A percentile compares a stretch with the other conserved stretches of the same genome.
phyloP scores from a whole-genome alignment of 1,140 invertebrate genomes.

The Nasonia longicornis region DNA sequence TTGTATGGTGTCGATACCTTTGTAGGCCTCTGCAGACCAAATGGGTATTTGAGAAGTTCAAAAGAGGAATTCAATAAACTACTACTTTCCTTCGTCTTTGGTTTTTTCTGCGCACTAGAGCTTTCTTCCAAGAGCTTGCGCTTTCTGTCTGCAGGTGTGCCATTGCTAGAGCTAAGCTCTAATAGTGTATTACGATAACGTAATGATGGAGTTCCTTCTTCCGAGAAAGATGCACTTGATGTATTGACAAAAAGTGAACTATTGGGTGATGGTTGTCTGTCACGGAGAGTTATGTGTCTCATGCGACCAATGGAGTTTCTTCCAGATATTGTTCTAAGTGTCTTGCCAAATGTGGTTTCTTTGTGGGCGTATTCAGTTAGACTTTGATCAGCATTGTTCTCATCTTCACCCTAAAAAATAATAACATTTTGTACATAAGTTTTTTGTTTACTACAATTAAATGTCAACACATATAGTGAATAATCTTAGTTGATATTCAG shows the following conservation, averaged over 20 bases:
- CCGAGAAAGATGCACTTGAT: constrained; percentile 51
- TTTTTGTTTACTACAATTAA: not conserved
- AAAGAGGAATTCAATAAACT: constrained; percentile 56
- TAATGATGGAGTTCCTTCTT: constrained; percentile 48
- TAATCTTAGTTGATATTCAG: not conserved
- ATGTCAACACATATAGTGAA: not conserved
- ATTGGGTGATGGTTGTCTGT: constrained; percentile 58
- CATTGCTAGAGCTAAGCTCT: constrained; percentile 50
- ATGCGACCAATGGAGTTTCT: constrained; percentile 56
- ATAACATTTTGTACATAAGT: not conserved
- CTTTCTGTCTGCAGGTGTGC: constrained; percentile 54
- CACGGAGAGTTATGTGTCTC: constrained; percentile 56
- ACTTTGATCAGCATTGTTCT: constrained; percentile 44
- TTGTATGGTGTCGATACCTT: constrained; percentile 58
- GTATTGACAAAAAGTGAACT: constrained; percentile 61
- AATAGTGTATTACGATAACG: constrained; percentile 49
- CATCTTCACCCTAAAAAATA: constrained; percentile 45
- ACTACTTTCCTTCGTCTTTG: constrained; percentile 51
- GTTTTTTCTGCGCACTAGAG: constrained; percentile 51
- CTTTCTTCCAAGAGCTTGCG: constrained; percentile 52
- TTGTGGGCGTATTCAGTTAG: constrained; percentile 40
- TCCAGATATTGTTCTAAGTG: constrained; percentile 59
- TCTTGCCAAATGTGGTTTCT: constrained; percentile 59
- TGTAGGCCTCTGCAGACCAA: constrained; percentile 52
- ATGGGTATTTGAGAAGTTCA: constrained; percentile 50